Evolutionary conservation across 2,113 vertebrate genomes (phyloP), one percentile per base, ranked within the genome.

Genomic region (Chitala chitala): DNA sequence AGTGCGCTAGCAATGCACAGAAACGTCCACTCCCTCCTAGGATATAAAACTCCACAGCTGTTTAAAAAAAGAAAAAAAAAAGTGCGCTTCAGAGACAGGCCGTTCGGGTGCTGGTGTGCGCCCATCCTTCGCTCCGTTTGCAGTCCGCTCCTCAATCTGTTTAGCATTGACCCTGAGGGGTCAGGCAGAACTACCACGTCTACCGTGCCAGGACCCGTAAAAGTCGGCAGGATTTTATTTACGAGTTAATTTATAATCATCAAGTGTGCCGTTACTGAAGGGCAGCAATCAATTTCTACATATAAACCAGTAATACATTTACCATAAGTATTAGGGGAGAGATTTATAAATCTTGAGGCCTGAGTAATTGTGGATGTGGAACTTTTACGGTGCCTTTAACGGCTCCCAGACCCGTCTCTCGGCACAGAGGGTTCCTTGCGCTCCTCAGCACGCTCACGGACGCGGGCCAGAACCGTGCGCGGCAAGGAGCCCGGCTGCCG

Each of bases 331-430:
- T 85, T 80, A 78, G 75, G n/a, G n/a, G 75, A 78, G 79, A 86
- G 85, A 85, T 87, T 86, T 87, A 89, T 88, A 86, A 87, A 88
- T 85, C 79, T 77, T 82, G 83, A 87, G 83, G 82, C 84, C 76
- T 20, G 69, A 87, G 87, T 87, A 87, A 88, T 86, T 83, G 81
- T 86, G 83, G 77, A 88, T 86, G 80, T 79, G 82, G 78, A 85
- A 80, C 79, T 87, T 88, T 88, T 85, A 89, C 81, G 70, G 79
- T 64, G 56, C 80, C 80, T 86, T 86, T 88, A 86, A 89, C 63
- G 9, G 81, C 78, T 85, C 86, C 84, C 86, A 86, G 77, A 78
- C 76, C 81, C 58, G 69, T 66, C 76, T 77, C 78, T 69, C 46
- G 40, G 59, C 76, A 71, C 77, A 79, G 75, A 69, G 76, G 79